phyloP scores from a whole-genome alignment of 2,797 vertebrate species.

The Mormyrus hasselquistii region DNA sequence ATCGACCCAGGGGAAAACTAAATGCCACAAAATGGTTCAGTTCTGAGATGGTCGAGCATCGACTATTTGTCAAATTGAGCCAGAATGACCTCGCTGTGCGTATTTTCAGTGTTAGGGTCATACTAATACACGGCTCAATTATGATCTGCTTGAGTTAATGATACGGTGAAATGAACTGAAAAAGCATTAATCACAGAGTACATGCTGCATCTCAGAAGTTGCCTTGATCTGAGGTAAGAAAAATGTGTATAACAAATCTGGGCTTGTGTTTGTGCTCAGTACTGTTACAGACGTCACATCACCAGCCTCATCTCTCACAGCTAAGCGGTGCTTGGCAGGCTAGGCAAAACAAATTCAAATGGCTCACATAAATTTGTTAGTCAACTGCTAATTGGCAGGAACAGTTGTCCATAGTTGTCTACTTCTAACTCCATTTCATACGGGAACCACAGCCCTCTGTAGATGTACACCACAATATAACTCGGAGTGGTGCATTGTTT shows the following conservation, averaged over 20 bases:
- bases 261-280: not conserved
- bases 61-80: not conserved
- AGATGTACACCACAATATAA: not conserved
- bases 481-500: not conserved
- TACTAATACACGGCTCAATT: not conserved
- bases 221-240: not conserved
- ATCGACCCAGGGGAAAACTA: not conserved
- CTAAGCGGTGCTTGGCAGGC: constrained; percentile 19
- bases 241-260: not conserved
- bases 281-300: not conserved
- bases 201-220: not conserved
- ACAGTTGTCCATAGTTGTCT: constrained; percentile 15
- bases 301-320: not conserved
- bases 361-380: constrained; percentile 13
- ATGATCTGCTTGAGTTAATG: not conserved
- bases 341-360: constrained; percentile 48
- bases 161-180: not conserved
- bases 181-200: not conserved
- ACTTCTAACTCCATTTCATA: not conserved
- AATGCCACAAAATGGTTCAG: not conserved
- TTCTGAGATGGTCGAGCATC: not conserved
- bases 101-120: not conserved
- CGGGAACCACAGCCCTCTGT: not conserved
- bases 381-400: constrained; percentile 18
- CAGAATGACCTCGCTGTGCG: not conserved